Evolutionary conservation across 2,797 vertebrate species (phyloP).

Genomic region (Tokudaia tokunoshimensis): DNA sequence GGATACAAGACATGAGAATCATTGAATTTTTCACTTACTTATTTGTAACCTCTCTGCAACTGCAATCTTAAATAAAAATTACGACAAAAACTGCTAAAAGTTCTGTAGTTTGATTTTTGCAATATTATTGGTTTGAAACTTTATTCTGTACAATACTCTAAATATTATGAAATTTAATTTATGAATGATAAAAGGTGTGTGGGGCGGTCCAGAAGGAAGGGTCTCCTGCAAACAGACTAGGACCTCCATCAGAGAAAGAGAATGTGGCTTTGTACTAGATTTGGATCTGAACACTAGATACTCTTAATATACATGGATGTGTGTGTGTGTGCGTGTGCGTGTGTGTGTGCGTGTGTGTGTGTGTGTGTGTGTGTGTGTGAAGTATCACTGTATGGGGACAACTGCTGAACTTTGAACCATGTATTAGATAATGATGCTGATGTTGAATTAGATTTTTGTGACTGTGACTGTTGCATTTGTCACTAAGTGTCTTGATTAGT

Average conservation of each 20-base stretch:
- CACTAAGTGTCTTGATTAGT: not conserved
- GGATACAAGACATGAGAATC: not conserved
- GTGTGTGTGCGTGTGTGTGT: not conserved
- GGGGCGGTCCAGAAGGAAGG: not conserved
- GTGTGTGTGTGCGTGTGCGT: not conserved
- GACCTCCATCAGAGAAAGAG: not conserved
- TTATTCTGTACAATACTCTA: not conserved
- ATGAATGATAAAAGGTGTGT: not conserved
- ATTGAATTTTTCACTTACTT: not conserved
- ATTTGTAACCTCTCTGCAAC: not conserved
- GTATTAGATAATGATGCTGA: not conserved
- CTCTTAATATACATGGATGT: not conserved
- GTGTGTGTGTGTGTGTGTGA: not conserved
- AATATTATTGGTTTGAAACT: not conserved
- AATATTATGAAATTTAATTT: not conserved
- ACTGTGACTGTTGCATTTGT: not conserved
- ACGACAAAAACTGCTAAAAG: not conserved
- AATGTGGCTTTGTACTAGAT: not conserved
- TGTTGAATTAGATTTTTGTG: not conserved
- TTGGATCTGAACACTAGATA: not conserved
- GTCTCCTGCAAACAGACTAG: not conserved
- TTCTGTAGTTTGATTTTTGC: not conserved
- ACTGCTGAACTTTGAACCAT: not conserved
- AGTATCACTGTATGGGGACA: not conserved
- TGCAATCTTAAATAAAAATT: not conserved